A percentile compares a stretch with the other conserved stretches of the same genome.
These are phyloP conservation scores for Glareola pratincola DNA, from an alignment of 2,113 vertebrate genomes.

Conservation along the genomic window DNA sequence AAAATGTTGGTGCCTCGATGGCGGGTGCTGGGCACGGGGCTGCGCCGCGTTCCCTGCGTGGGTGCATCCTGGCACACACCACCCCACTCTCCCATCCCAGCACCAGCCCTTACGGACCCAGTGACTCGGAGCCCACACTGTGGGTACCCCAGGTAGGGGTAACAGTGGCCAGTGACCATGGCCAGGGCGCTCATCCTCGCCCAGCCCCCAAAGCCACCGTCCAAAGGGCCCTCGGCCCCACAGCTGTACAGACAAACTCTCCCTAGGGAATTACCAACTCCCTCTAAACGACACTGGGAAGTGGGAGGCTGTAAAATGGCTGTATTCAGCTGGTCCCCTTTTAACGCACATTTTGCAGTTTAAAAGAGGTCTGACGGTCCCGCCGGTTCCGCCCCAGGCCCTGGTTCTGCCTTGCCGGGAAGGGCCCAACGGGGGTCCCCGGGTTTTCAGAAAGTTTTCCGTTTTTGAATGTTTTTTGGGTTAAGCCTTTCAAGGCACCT, in stretches of 20 bases:
- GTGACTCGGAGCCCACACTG: accelerated
- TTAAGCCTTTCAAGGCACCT: accelerated
- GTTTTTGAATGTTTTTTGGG: accelerated
- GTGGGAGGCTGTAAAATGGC: accelerated
- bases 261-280: accelerated
- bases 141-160: not conserved
- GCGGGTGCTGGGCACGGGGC: not conserved
- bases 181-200: not conserved
- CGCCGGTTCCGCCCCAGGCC: accelerated
- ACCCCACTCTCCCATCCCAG: accelerated
- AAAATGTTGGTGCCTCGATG: accelerated
- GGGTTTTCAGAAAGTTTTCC: not conserved
- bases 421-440: accelerated
- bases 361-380: accelerated
- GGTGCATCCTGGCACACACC: accelerated
- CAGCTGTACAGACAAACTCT: accelerated
- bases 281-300: accelerated
- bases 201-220: accelerated
- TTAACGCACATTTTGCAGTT: accelerated
- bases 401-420: not conserved
- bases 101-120: accelerated
- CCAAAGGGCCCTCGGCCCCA: not conserved
- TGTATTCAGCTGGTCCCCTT: not conserved
- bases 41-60: accelerated
- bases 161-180: accelerated